phyloP scores from a whole-genome alignment of 2,797 vertebrate species.

The Columba guinea region DNA sequence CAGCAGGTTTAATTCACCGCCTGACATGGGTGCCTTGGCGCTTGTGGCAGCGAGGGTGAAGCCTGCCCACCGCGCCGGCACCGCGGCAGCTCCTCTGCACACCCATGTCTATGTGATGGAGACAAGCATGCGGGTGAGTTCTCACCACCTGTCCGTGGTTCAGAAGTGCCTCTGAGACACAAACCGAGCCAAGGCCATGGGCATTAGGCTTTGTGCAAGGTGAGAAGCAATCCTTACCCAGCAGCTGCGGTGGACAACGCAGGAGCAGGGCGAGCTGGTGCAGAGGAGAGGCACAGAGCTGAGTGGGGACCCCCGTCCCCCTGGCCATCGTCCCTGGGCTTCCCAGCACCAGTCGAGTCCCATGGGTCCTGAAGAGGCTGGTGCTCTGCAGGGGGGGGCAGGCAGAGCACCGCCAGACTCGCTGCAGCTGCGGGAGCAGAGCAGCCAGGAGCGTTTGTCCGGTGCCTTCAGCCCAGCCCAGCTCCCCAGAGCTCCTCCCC shows the following conservation, averaged over 20 bases:
- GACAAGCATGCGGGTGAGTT: fast-evolving
- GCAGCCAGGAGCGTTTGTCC: neutral
- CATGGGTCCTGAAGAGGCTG: neutral
- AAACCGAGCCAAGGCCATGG: fast-evolving
- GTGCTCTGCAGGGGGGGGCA: neutral
- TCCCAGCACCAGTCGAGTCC: neutral
- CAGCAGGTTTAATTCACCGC: neutral
- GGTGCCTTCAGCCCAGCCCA: fast-evolving
- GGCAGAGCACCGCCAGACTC: neutral
- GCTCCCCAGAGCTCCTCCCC: neutral
- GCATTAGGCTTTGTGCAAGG: neutral
- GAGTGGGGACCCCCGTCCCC: neutral
- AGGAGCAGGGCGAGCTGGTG: neutral
- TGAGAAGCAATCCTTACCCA: neutral
- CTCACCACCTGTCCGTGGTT: fast-evolving
- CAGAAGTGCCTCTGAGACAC: neutral
- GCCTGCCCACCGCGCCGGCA: fast-evolving
- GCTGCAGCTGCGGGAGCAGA: neutral
- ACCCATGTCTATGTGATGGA: fast-evolving
- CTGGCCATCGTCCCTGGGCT: neutral
- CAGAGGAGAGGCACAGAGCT: neutral
- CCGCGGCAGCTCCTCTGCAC: neutral
- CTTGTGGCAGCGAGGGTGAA: neutral
- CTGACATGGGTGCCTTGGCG: neutral
- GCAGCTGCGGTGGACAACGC: fast-evolving